These are phyloP conservation scores for Triplophysa dalaica DNA, from an alignment of 2,113 vertebrate genomes.

Conservation along the genomic window DNA sequence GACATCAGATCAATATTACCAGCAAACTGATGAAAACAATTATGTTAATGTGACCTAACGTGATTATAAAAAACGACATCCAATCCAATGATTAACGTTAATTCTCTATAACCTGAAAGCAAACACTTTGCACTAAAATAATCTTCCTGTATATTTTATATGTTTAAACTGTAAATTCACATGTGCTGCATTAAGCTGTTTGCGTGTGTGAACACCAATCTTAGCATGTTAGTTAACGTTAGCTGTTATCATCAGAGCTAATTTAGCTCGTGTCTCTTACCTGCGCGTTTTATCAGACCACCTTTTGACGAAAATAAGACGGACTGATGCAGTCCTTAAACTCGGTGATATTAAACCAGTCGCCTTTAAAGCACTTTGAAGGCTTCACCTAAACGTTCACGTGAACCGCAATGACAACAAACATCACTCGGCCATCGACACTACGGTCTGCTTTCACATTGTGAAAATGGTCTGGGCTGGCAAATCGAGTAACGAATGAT, in stretches of 20 bases:
- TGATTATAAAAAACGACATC: no score
- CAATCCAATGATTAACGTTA: background rate
- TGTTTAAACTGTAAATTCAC: no score
- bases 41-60: no score
- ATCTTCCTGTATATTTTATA: no score
- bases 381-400: background rate
- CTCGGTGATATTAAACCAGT: background rate
- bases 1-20: background rate
- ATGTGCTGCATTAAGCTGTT: background rate
- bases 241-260: slow-evolving; percentile 26
- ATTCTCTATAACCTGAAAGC: no score
- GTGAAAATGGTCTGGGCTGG: slow-evolving; percentile 6
- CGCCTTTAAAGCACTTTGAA: background rate
- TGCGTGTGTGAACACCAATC: background rate
- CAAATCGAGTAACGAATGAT: slow-evolving; percentile 29
- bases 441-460: slow-evolving; percentile 1
- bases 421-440: slow-evolving; percentile 42
- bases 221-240: slow-evolving; percentile 13
- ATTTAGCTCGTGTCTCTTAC: slow-evolving; percentile 27
- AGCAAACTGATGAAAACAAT: no score
- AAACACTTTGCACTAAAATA: no score
- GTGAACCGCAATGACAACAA: slow-evolving; percentile 2
- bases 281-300: slow-evolving; percentile 11
- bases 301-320: slow-evolving; percentile 3
- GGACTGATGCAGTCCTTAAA: slow-evolving; percentile 8